Base-by-base conservation (phyloP, 1,140 invertebrate genomes). In the Drosophila auraria region DNA sequence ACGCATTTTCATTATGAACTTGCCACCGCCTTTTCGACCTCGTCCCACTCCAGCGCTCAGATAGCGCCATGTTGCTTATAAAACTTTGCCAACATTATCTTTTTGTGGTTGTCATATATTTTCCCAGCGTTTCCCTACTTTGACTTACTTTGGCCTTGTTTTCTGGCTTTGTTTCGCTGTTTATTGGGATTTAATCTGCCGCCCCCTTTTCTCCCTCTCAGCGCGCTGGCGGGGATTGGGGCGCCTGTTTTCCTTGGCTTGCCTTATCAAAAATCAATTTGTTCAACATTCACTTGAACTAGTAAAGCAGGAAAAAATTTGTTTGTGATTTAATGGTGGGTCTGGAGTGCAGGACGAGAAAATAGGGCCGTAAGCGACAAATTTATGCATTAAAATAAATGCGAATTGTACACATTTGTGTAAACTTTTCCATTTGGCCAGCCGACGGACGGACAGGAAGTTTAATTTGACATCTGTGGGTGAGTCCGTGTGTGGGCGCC, bases 181-280 rank as follows among this genome's bases (percentile, higher is more conserved):
- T 87, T 82, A 87, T 75, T 82, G 56, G 66, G 74, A 71, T 83
- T 76, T 80, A 68, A 82, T 87, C 64, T 80, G 65, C 64, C 36
- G 33, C 12, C 53, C 68, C 44, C 44, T 44, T 30, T 23, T 57
- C 25, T 42, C 12, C 6, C 20, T 23, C 30, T 1, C 20, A 20
- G 20, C 20, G 20, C 17, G 17, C 17, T n/a, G n/a, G 15, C 23
- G 14, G 11, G 70, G 49, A 30, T 27, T 44, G 25, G 65, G 53
- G 40, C 53, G 65, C 30, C 73, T 69, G 69, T 58, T 51, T 50
- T 54, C 38, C 38, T 65, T 50, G 47, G 45, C 36, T 25, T 62
- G 65, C 68, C 68, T 74, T 75, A 89, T 90, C 78, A 78, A 84
- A 89, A 75, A 81, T 89, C 73, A 84, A 87, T 87, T 87, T 87